phyloP scores from a whole-genome alignment of 2,888 invertebrate genomes.

The Agapostemon virescens region DNA sequence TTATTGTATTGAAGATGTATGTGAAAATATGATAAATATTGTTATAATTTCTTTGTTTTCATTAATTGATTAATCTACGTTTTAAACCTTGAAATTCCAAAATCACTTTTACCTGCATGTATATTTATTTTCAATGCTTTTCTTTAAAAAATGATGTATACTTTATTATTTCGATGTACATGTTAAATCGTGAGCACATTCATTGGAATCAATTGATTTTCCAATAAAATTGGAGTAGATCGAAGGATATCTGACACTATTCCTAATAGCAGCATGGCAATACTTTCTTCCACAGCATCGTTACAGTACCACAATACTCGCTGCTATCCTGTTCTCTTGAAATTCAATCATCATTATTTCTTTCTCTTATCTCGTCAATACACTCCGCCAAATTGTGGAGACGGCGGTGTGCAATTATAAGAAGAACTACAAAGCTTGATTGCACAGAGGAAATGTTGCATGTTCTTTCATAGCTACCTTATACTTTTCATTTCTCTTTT shows the following conservation, averaged over 20 bases:
- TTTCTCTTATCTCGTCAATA: background rate
- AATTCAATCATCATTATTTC: conserved; percentile 7
- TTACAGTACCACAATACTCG: background rate
- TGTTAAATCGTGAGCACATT: background rate
- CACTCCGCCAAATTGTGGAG: background rate
- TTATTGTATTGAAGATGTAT: no score
- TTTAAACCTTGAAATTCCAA: no score
- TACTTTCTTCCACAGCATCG: background rate
- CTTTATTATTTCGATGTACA: background rate
- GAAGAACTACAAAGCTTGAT: background rate
- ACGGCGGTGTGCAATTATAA: background rate
- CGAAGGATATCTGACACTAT: background rate
- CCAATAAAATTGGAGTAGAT: background rate
- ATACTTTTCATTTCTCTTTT: background rate
- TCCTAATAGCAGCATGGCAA: background rate
- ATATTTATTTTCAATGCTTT: no score
- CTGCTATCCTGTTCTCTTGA: background rate
- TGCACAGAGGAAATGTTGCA: background rate
- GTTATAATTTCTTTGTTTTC: no score
- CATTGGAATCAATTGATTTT: background rate
- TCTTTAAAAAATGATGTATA: background rate
- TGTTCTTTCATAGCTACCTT: background rate
- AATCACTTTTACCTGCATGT: no score
- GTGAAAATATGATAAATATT: no score
- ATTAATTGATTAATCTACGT: no score